phyloP scores from a whole-genome alignment of 2,888 invertebrate genomes.

The Kryphioiulus occultus region DNA sequence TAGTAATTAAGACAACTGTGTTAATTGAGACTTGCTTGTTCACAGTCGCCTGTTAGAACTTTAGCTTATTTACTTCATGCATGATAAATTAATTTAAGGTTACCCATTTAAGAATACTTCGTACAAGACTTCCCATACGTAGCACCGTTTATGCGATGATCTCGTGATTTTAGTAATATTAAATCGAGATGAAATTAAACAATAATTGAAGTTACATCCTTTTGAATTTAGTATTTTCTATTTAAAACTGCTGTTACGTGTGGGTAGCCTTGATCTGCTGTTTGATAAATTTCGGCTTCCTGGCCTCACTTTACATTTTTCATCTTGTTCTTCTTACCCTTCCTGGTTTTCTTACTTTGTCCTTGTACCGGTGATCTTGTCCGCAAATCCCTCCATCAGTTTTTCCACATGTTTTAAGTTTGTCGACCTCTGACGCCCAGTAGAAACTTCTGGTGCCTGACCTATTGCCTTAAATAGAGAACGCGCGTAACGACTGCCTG shows the following conservation, averaged over 20 bases:
- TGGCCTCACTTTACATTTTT: neutral
- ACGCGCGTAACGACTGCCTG: neutral
- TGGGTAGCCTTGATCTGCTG: neutral
- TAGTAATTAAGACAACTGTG: too few species aligned
- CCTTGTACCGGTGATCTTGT: slow-evolving; percentile 11
- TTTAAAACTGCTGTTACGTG: neutral
- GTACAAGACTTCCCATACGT: neutral
- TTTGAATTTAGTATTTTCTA: neutral
- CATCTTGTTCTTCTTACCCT: neutral
- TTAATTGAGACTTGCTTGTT: neutral
- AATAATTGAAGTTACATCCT: neutral
- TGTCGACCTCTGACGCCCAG: neutral
- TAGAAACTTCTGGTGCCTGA: neutral
- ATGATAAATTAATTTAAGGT: neutral
- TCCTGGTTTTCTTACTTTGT: neutral
- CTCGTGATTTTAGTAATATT: neutral
- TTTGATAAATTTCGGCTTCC: neutral
- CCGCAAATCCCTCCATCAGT: neutral
- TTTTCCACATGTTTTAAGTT: neutral
- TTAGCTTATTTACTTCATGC: neutral
- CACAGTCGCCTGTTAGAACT: neutral
- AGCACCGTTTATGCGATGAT: neutral
- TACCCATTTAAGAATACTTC: neutral
- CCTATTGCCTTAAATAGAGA: neutral
- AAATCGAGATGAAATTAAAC: neutral